phyloP scores from a whole-genome alignment of 2,888 invertebrate species.

The Anorthoa munda region DNA sequence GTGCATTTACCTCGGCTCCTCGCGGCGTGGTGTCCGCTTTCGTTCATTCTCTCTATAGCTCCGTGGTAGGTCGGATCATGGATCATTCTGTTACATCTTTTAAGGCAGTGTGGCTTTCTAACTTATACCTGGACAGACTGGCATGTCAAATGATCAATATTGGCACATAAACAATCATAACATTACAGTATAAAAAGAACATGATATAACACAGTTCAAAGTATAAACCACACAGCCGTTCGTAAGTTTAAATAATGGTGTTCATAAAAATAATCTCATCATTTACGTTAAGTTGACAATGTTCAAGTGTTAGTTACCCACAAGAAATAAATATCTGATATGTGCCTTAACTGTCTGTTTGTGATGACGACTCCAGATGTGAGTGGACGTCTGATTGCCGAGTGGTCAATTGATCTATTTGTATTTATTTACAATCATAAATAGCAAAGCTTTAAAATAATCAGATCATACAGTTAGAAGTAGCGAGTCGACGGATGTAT shows the following conservation, averaged over 20 bases:
- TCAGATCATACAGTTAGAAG: conserved; percentile 46
- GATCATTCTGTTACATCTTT: conserved; percentile 82
- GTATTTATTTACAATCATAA: conserved; percentile 60
- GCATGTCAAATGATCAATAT: conserved; percentile 84
- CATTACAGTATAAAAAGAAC: conserved; percentile 62
- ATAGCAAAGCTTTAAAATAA: conserved; percentile 54
- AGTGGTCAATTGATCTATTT: conserved; percentile 33
- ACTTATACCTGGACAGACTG: conserved; percentile 89
- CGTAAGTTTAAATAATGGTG: conserved; percentile 57
- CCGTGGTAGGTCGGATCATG: conserved; percentile 81
- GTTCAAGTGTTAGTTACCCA: conserved; percentile 75
- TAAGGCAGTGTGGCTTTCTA: conserved; percentile 89
- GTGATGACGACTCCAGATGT: conserved; percentile 56
- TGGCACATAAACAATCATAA: conserved; percentile 76
- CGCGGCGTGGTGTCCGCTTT: conserved; percentile 80
- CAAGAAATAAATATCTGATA: conserved; percentile 81
- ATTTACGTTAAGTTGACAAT: conserved; percentile 74
- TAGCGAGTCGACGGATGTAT: conserved; percentile 23
- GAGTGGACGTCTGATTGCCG: conserved; percentile 44
- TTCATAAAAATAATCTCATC: conserved; percentile 71
- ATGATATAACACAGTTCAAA: conserved; percentile 65
- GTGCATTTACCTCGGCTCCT: conserved; percentile 89
- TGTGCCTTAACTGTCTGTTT: conserved; percentile 57
- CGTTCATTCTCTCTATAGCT: conserved; percentile 81
- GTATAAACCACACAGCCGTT: conserved; percentile 85